Evolutionary conservation across 1,140 invertebrate species (phyloP), one percentile per base, ranked within the genome.

Genomic region (Bursaphelenchus mucronatus): DNA sequence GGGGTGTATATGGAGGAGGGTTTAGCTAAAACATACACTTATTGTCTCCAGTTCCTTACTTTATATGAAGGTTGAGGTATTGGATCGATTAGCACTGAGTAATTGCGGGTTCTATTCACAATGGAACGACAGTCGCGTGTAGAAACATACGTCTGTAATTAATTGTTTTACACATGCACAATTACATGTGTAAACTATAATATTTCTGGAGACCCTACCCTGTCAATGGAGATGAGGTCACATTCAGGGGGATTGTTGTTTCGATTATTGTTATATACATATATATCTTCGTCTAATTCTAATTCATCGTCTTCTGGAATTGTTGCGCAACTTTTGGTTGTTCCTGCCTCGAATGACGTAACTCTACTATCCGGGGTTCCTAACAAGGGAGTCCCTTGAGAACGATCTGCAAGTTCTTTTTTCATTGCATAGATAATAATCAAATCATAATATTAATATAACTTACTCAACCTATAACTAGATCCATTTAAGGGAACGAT

Each of bases 281-380:
- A 15, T 17, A 54, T 63, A 11, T 66, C 63, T 11, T 64, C 30
- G 11, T 64, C 63, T 64, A 41, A 50, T 47, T 67, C 66, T 9
- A 61, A 57, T 46, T 74, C 71, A 43, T 65, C 68, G 17, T 70
- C 72, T 49, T 74, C 72, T 43, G 73, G 73, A 54, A 74, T 74
- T 19, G 73, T 74, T 11, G 73, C 73, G 55, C 72, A 74, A 49
- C 73, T 74, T 55, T 73, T 74, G 0, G 73, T 74, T n/a, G 73
- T 74, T 47, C 69, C 70, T n/a, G 66, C 63, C 19, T 74, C 73
- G 30, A 74, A 76, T 41, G 73, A 72, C 9, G 73, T 74, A 49
- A 49, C 47, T 49, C 13, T 49, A 21, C 53, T 74, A 46, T 74
- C 71, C 8, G 71, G 73, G 55, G 73, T 74, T 11, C 73, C 73